Percentiles rank a stretch among this genome's conserved stretches.
phyloP scores from a whole-genome alignment of 2,113 vertebrate species.

The Laticauda laticaudata region DNA sequence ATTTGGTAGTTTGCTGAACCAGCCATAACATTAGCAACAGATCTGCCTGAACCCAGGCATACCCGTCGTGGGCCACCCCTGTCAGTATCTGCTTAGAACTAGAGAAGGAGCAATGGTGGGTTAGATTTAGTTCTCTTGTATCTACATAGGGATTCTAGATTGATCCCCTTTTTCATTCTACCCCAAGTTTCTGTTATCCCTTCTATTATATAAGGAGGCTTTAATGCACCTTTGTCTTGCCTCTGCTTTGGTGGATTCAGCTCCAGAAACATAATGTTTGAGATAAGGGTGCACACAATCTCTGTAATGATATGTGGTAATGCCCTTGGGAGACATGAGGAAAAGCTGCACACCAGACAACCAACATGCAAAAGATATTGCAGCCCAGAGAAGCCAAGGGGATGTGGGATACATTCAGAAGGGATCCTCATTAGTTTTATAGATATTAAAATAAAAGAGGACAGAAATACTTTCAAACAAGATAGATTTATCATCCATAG shows the following conservation, averaged over 20 bases:
- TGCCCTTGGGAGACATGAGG: background rate
- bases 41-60: too few relatives aligned
- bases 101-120: background rate
- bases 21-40: too few relatives aligned
- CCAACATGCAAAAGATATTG: background rate
- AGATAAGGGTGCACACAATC: background rate
- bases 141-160: background rate
- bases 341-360: background rate
- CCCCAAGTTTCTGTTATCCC: background rate
- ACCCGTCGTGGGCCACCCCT: too few relatives aligned
- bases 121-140: background rate
- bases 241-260: background rate
- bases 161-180: background rate
- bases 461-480: background rate
- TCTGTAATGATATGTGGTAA: background rate
- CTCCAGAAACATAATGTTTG: background rate
- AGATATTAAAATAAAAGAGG: background rate
- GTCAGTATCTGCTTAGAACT: background rate
- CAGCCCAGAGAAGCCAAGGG: background rate
- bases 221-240: background rate
- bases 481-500: background rate
- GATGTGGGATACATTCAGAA: background rate
- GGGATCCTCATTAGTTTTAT: background rate
- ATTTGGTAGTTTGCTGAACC: too few relatives aligned
- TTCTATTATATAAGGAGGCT: background rate